A percentile compares a stretch with the other conserved stretches of the same genome.
Evolutionary conservation across 2,888 invertebrate genomes (phyloP).

Genomic region (Deroplatys truncata): DNA sequence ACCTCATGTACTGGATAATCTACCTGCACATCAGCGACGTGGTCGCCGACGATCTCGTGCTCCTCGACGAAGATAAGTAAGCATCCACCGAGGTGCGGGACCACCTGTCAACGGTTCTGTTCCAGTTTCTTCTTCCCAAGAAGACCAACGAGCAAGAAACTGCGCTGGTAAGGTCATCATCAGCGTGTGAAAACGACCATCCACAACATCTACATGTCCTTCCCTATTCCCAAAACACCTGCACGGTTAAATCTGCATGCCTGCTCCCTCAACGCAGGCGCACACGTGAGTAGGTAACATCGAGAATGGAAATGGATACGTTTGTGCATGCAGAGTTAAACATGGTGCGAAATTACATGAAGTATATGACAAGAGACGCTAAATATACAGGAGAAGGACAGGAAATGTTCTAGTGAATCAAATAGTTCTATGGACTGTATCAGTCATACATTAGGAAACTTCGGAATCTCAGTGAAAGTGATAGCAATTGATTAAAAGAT

Average conservation of each 20-base stretch:
- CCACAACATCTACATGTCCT: background rate
- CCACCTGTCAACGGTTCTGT: background rate
- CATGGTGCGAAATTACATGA: background rate
- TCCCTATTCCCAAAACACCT: background rate
- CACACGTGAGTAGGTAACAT: background rate
- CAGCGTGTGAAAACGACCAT: background rate
- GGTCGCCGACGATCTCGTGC: slow-evolving; percentile 88
- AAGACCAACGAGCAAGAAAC: background rate
- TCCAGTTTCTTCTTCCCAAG: background rate
- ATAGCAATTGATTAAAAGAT: background rate
- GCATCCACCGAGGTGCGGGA: background rate
- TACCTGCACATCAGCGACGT: slow-evolving; percentile 95
- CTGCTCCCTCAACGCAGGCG: background rate
- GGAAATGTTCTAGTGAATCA: background rate
- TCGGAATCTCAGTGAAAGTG: background rate
- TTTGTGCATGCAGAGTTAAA: background rate
- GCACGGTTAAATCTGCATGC: background rate
- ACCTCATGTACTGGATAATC: slow-evolving; percentile 97
- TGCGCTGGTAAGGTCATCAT: background rate
- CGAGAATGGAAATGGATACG: background rate
- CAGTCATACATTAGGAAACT: background rate
- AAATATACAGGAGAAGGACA: background rate
- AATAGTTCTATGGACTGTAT: background rate
- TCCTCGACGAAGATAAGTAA: slow-evolving; percentile 65
- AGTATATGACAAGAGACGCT: background rate